phyloP scores from a whole-genome alignment of 2,888 invertebrate genomes.

The Ophraella communa region DNA sequence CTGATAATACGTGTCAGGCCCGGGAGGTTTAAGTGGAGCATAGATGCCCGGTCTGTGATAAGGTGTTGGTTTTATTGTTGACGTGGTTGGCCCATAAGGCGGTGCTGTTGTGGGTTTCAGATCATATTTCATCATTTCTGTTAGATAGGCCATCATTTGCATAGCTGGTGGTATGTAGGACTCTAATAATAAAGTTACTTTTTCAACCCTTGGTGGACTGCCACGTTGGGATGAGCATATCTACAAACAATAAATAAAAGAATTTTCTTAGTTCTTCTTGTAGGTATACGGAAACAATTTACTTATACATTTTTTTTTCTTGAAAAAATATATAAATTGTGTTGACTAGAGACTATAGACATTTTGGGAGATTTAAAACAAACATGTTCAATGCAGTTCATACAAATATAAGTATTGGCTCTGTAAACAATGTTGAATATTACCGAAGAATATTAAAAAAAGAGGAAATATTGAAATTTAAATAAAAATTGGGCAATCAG shows the following conservation, averaged over 20 bases:
- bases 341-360: too few relatives aligned
- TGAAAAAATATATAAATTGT: too few relatives aligned
- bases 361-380: too few relatives aligned
- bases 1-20: constrained; percentile 38
- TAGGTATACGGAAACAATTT: too few relatives aligned
- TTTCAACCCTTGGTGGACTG: constrained; percentile 56
- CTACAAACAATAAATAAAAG: constrained; percentile 18
- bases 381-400: too few relatives aligned
- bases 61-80: constrained; percentile 51
- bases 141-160: constrained; percentile 70
- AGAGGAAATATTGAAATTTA: too few relatives aligned
- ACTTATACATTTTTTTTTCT: too few relatives aligned
- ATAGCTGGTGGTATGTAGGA: constrained; percentile 73
- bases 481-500: too few relatives aligned
- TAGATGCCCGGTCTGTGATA: constrained; percentile 59
- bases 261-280: constrained; percentile 3
- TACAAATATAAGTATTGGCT: too few relatives aligned
- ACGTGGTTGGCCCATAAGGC: constrained; percentile 40
- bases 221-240: constrained; percentile 29
- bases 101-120: constrained; percentile 46
- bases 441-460: too few relatives aligned
- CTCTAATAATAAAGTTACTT: constrained; percentile 64
- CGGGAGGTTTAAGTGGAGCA: constrained; percentile 63
- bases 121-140: constrained; percentile 69
- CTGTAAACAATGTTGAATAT: too few relatives aligned